Conservation (phyloP, 2,113 vertebrate genomes). For the Ophthalmotilapia sp. region DNA sequence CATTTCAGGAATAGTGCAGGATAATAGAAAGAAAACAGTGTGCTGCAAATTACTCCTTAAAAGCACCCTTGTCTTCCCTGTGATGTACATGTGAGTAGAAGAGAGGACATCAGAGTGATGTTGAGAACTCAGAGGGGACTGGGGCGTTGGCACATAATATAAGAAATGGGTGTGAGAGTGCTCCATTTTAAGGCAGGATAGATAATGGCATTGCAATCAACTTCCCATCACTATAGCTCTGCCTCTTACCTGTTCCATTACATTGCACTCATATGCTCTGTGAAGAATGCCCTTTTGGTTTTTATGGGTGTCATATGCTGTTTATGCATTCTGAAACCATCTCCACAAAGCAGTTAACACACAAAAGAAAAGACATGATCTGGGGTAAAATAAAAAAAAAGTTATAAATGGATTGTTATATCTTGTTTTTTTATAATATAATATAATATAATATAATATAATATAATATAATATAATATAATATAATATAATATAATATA, state of each 20-base stretch:
- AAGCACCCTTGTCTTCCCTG: constrained; percentile 45
- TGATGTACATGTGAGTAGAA: constrained; percentile 18
- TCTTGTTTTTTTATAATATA: not conserved
- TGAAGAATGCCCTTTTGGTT: not conserved
- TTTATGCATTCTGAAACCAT: not conserved
- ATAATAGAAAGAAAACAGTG: constrained; percentile 9
- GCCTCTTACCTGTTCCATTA: constrained; percentile 35
- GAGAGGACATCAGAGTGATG: constrained; percentile 37
- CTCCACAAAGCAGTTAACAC: not conserved
- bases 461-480: not conserved
- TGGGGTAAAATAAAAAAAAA: not conserved
- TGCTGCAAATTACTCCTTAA: constrained; percentile 52
- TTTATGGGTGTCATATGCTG: constrained; percentile 10
- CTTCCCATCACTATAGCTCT: constrained; percentile 17
- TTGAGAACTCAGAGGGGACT: constrained; percentile 2
- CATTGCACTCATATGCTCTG: not conserved
- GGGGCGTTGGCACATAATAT: constrained; percentile 18
- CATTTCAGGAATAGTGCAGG: constrained; percentile 7
- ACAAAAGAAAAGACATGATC: not conserved
- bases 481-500: not conserved
- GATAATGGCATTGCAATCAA: constrained; percentile 32
- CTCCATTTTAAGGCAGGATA: constrained; percentile 24
- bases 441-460: not conserved
- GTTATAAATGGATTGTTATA: not conserved
- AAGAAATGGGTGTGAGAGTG: constrained; percentile 26